Evolutionary conservation across 2,888 invertebrate genomes (phyloP).

Genomic region (Drosophila buzzatii): DNA sequence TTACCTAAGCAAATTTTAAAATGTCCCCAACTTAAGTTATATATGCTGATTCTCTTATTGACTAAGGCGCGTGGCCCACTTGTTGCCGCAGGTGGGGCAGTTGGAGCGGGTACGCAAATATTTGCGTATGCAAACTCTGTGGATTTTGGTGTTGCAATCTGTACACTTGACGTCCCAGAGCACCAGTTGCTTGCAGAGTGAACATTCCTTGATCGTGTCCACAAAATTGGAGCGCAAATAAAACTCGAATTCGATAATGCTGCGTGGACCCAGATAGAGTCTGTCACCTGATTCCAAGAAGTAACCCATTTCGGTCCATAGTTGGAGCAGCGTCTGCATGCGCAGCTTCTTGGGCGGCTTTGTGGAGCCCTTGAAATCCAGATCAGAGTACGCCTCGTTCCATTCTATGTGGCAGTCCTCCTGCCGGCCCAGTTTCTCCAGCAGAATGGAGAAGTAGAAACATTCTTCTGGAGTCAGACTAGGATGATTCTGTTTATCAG

Average conservation of each 20-base stretch:
- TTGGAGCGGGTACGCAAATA: slow-evolving; percentile 63
- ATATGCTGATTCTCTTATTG: slow-evolving; percentile 2
- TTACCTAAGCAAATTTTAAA: not conserved
- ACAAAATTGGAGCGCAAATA: slow-evolving; percentile 52
- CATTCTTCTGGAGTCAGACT: slow-evolving; percentile 57
- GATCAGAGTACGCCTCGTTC: slow-evolving; percentile 53
- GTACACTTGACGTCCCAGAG: slow-evolving; percentile 64
- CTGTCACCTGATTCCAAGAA: slow-evolving; percentile 43
- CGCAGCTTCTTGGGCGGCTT: slow-evolving; percentile 50
- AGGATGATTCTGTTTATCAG: slow-evolving; percentile 52
- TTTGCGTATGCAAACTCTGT: slow-evolving; percentile 59
- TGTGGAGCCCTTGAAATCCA: slow-evolving; percentile 7
- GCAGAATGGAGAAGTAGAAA: slow-evolving; percentile 54
- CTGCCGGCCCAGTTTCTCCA: slow-evolving; percentile 50
- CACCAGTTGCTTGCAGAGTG: slow-evolving; percentile 59
- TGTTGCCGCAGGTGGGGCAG: slow-evolving; percentile 54
- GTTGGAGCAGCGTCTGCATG: slow-evolving; percentile 53
- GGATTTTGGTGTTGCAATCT: slow-evolving; percentile 51
- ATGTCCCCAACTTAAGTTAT: not conserved
- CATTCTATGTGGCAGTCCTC: slow-evolving; percentile 53
- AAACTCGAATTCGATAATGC: slow-evolving; percentile 62
- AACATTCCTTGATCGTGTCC: slow-evolving; percentile 56
- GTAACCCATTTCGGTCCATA: slow-evolving; percentile 66
- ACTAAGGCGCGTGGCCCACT: slow-evolving; percentile 58
- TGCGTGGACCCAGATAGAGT: slow-evolving; percentile 64